Evolutionary conservation across 1,140 invertebrate genomes (phyloP).

Genomic region (Lysiphlebus fabarum): DNA sequence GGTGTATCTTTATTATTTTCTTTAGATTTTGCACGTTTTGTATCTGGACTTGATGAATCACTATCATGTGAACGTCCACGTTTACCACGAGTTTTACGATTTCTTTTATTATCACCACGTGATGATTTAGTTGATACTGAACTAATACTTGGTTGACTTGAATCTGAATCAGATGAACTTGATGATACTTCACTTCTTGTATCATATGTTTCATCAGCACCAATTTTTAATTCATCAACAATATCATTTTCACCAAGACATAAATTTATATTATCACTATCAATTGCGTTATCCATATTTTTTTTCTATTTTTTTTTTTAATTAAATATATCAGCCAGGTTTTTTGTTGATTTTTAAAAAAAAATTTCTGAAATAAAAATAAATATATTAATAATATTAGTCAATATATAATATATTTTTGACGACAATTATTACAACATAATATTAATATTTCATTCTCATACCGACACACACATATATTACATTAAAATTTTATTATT

Average conservation of each 20-base stretch:
- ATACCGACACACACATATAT: too few relatives aligned
- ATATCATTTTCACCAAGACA: conserved; percentile 70
- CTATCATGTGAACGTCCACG: conserved; percentile 48
- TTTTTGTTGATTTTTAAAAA: conserved; percentile 20
- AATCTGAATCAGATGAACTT: conserved; percentile 64
- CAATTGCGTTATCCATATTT: conserved; percentile 51
- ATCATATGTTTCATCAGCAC: conserved; percentile 65
- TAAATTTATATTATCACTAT: conserved; percentile 66
- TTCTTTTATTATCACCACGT: conserved; percentile 56
- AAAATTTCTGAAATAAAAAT: neutral
- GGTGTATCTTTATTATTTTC: conserved; percentile 51
- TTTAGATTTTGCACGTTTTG: conserved; percentile 56
- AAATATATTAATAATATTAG: neutral
- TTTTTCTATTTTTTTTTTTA: neutral
- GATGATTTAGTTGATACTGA: conserved; percentile 67
- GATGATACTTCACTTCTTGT: conserved; percentile 78
- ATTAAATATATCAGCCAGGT: neutral
- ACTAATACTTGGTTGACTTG: conserved; percentile 70
- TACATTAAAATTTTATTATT: too few relatives aligned
- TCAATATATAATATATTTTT: too few relatives aligned
- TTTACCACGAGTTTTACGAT: conserved; percentile 46
- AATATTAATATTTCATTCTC: too few relatives aligned
- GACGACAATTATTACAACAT: too few relatives aligned
- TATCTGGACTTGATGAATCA: conserved; percentile 51
- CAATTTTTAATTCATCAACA: conserved; percentile 68